phyloP scores from a whole-genome alignment of 2,113 vertebrate species.

The Rissa tridactyla region DNA sequence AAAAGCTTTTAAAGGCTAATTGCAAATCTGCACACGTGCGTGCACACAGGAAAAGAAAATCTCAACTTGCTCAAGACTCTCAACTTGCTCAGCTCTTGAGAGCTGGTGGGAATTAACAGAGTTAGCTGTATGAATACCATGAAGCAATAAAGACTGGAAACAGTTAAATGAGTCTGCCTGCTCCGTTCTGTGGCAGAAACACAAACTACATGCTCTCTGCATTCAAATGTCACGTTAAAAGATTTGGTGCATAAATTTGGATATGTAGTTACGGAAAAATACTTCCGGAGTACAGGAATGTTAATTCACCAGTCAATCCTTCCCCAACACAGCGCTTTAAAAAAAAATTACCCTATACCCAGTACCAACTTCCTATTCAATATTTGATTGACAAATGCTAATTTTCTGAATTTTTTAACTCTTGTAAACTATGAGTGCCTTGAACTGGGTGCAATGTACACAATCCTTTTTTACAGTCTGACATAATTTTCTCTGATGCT shows the following conservation, averaged over 20 bases:
- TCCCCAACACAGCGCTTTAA: background rate
- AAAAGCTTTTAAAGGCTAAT: background rate
- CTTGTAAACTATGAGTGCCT: background rate
- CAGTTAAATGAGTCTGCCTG: background rate
- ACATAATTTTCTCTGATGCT: background rate
- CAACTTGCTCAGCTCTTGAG: background rate
- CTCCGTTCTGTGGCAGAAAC: background rate
- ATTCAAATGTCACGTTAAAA: background rate
- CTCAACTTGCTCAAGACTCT: background rate
- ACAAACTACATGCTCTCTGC: background rate
- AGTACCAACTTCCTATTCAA: background rate
- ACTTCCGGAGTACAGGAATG: background rate
- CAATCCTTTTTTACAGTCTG: background rate
- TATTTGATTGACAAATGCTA: background rate
- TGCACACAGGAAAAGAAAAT: background rate
- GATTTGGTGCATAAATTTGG: background rate
- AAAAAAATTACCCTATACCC: background rate
- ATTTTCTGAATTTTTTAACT: background rate
- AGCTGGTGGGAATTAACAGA: background rate
- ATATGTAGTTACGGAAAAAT: background rate
- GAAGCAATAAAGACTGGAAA: background rate
- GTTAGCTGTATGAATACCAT: background rate
- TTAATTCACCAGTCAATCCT: background rate
- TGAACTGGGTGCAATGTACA: background rate
- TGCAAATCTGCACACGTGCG: fast-evolving